phyloP scores from a whole-genome alignment of 2,797 vertebrate genomes.

The Semotilus atromaculatus region DNA sequence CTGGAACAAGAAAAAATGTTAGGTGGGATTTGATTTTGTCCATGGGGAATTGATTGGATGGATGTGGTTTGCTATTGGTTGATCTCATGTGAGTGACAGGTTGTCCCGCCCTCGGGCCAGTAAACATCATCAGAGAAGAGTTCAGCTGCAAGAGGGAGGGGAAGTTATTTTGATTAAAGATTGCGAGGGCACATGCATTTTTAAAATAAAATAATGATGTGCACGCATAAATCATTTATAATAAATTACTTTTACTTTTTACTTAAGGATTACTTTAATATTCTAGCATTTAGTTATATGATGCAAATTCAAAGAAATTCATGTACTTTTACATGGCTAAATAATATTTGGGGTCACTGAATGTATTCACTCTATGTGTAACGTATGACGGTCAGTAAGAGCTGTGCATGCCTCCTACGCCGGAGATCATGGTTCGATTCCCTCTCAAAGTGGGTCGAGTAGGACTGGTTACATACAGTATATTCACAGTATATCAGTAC shows the following conservation, averaged over 20 bases:
- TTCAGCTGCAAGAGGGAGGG: neutral
- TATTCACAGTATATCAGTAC: neutral
- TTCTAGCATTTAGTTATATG: neutral
- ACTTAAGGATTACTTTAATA: no score
- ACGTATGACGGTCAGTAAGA: no score
- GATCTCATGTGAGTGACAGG: neutral
- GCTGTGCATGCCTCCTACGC: no score
- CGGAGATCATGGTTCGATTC: no score
- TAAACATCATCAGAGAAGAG: neutral
- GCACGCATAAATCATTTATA: neutral
- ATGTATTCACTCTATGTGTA: neutral
- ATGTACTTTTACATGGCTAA: neutral
- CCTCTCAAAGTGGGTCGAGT: no score
- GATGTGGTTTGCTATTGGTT: neutral
- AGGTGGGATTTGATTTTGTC: no score
- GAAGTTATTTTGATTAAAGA: neutral
- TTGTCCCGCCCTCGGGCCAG: neutral
- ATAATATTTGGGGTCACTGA: neutral
- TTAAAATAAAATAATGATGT: neutral
- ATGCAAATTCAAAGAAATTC: neutral
- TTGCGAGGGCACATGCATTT: neutral
- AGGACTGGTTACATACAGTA: no score
- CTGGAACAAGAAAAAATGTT: no score
- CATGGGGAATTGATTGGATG: neutral
- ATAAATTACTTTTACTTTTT: no score